These are phyloP conservation scores for Sisyra terminalis DNA, from an alignment of 2,888 invertebrate species.

Conservation along the genomic window DNA sequence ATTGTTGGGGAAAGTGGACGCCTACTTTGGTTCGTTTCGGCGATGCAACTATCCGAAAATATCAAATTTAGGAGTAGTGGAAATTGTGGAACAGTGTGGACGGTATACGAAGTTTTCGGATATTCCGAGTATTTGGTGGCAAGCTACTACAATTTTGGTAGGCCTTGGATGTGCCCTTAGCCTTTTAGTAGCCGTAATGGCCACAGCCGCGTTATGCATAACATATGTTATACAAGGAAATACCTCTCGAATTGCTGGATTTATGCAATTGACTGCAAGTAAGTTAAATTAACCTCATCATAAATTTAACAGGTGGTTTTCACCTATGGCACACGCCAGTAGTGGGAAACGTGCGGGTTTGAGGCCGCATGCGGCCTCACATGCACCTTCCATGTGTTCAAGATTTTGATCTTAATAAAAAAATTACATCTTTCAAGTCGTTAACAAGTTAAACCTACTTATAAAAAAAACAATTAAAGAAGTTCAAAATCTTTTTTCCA, in stretches of 20 bases:
- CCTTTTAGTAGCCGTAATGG: background rate
- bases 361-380: too few relatives aligned
- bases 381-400: too few relatives aligned
- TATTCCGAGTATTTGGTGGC: constrained; percentile 5
- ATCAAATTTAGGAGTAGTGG: background rate
- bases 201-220: background rate
- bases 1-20: constrained; percentile 1
- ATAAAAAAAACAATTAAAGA: too few relatives aligned
- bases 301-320: too few relatives aligned
- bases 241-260: background rate
- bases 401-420: too few relatives aligned
- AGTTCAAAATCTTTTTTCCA: too few relatives aligned
- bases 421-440: too few relatives aligned
- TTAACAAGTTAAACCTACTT: too few relatives aligned
- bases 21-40: constrained; percentile 2
- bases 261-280: background rate
- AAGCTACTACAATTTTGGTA: constrained; percentile 1
- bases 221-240: constrained; percentile 1
- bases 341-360: too few relatives aligned
- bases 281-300: too few relatives aligned
- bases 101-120: constrained; percentile 3
- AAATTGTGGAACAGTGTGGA: constrained; percentile 2
- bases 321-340: too few relatives aligned
- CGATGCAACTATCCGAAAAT: constrained; percentile 3
- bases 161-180: background rate